Base-by-base conservation (phyloP, 35 echinoderm and acorn worm genomes). In the Acanthaster planci region DNA sequence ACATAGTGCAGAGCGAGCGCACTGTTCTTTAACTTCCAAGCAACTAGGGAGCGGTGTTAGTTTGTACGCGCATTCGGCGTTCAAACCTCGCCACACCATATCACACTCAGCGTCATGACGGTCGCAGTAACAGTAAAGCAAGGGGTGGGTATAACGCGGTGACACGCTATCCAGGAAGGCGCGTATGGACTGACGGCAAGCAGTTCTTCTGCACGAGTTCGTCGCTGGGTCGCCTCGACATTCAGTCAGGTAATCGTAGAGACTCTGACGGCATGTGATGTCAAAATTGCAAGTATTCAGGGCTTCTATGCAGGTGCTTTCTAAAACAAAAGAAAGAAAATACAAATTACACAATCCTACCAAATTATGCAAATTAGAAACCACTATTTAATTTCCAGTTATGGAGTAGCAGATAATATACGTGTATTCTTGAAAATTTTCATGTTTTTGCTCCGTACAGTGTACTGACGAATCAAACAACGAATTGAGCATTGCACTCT, bases 281-380 rank as follows among this genome's bases (percentile, higher is more conserved):
- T 72, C 64, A 29, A 26, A 19, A 26, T 26, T 72, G 26, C 64
- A 72, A 31, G 64, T 14, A 29, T 72, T 16, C 23, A 72, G 64
- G 8, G 64, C 64, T 72, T 72, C 26, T 23, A 72, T 34, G 7
- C 64, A 72, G 15, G 64, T 72, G 15, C 64, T 72, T 72, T 72
- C 64, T 72, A 34, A 72, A n/a, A n/a, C n/a, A n/a, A n/a, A n/a
- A n/a, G n/a, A n/a, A n/a, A 72, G 34, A 8, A 29, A 35, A 31
- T 35, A 72, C n/a, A n/a, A n/a, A n/a, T n/a, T n/a, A n/a, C n/a
- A n/a, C n/a, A n/a, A n/a, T n/a, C n/a, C n/a, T n/a, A n/a, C n/a
- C n/a, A n/a, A n/a, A n/a, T n/a, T n/a, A n/a, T n/a, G n/a, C n/a
- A n/a, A n/a, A n/a, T n/a, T n/a, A n/a, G n/a, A n/a, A n/a, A n/a